Conservation (phyloP, 2,797 vertebrate genomes). For the Balearica regulorum region DNA sequence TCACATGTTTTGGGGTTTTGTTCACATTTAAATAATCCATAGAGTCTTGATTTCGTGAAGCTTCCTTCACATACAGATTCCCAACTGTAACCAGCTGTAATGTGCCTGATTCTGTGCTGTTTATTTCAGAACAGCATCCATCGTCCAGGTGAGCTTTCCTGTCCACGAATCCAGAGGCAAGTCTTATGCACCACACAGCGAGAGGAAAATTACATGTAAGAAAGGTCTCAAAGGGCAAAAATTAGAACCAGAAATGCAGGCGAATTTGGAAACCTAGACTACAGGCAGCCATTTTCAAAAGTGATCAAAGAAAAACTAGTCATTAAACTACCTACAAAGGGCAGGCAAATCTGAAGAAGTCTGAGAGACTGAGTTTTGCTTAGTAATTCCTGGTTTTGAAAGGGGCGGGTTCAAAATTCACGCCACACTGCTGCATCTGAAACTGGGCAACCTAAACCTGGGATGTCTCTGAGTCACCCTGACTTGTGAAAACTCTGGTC, state of each 20-base stretch:
- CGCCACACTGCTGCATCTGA: neutral
- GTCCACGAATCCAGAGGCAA: neutral
- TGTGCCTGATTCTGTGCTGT: neutral
- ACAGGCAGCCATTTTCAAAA: neutral
- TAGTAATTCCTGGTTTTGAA: neutral
- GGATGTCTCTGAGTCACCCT: neutral
- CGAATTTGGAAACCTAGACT: neutral
- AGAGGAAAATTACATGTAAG: neutral
- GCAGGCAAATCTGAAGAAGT: neutral
- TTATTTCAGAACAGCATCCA: neutral
- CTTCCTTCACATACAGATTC: neutral
- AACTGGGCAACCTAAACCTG: neutral
- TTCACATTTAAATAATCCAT: neutral
- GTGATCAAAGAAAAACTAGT: neutral
- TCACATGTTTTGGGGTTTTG: neutral
- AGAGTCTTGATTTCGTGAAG: neutral
- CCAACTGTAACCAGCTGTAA: neutral
- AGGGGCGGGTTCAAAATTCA: rapidly evolving
- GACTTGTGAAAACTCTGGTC: neutral
- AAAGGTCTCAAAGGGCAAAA: neutral
- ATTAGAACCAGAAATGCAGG: neutral
- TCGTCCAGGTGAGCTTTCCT: neutral
- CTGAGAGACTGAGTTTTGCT: neutral
- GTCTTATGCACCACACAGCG: neutral
- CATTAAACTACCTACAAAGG: neutral